Evolutionary conservation across 1,140 invertebrate species (phyloP).

Genomic region (Palaemon carinicauda): DNA sequence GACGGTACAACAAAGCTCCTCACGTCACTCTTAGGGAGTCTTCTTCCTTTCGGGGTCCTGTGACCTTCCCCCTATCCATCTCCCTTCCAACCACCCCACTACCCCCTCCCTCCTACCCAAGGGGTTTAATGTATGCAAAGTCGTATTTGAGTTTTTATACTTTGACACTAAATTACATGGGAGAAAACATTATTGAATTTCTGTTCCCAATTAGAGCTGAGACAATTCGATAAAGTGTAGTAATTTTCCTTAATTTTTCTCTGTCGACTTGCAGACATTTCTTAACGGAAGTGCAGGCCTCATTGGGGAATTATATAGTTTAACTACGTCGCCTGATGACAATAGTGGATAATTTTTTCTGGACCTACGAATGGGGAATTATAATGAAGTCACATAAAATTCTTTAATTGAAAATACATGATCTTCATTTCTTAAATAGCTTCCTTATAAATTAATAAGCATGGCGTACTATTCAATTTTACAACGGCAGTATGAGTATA

Average conservation of each 20-base stretch:
- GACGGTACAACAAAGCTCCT: no score
- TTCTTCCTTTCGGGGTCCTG: not conserved
- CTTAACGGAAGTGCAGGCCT: not conserved
- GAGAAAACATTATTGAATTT: constrained; percentile 49
- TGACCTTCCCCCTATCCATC: not conserved
- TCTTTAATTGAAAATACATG: no score
- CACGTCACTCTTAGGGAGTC: not conserved
- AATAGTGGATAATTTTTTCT: no score
- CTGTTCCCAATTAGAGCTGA: constrained; percentile 35
- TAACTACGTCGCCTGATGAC: no score
- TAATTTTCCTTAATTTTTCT: constrained; percentile 37
- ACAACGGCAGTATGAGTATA: no score
- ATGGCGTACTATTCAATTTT: no score
- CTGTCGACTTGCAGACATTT: not conserved
- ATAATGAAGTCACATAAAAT: no score
- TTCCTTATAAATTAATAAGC: no score
- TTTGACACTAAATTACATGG: constrained; percentile 43
- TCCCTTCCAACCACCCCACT: not conserved
- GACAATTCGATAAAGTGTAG: constrained; percentile 39
- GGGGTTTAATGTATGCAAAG: constrained; percentile 30
- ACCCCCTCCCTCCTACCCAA: not conserved
- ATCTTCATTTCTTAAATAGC: no score
- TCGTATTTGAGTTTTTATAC: constrained; percentile 38
- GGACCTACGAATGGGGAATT: no score
- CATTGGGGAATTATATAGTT: no score